Percentiles rank a stretch among this genome's conserved stretches.
phyloP scores from a whole-genome alignment of 1,140 invertebrate genomes.

The Eueides isabella region DNA sequence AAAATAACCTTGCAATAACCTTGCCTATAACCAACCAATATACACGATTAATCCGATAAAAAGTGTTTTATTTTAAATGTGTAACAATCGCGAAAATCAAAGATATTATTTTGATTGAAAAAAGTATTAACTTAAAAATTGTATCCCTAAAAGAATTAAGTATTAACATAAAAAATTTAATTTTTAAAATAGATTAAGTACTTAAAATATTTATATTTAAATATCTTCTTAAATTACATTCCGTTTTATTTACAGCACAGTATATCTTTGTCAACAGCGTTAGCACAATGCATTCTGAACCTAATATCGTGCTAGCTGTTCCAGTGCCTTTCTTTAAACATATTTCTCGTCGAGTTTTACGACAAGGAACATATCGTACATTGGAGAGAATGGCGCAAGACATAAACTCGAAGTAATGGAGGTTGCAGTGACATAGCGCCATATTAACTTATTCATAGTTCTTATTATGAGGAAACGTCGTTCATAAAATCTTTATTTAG shows the following conservation, averaged over 20 bases:
- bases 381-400: background rate
- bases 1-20: no score
- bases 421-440: background rate
- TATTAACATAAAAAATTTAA: no score
- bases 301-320: slow-evolving; percentile 1
- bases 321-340: background rate
- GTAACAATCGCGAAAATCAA: no score
- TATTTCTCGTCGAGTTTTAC: background rate
- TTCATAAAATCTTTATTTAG: background rate
- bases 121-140: no score
- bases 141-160: no score
- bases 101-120: no score
- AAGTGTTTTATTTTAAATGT: no score
- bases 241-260: background rate
- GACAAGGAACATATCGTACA: background rate
- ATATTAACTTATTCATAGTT: background rate
- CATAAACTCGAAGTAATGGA: background rate
- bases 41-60: no score
- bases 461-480: background rate
- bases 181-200: no score
- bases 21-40: no score
- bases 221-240: background rate
- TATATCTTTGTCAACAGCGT: background rate
- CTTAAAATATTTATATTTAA: no score
- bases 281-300: background rate